Conservation (phyloP, 2,888 invertebrate genomes). For the Nebria brevicollis region DNA sequence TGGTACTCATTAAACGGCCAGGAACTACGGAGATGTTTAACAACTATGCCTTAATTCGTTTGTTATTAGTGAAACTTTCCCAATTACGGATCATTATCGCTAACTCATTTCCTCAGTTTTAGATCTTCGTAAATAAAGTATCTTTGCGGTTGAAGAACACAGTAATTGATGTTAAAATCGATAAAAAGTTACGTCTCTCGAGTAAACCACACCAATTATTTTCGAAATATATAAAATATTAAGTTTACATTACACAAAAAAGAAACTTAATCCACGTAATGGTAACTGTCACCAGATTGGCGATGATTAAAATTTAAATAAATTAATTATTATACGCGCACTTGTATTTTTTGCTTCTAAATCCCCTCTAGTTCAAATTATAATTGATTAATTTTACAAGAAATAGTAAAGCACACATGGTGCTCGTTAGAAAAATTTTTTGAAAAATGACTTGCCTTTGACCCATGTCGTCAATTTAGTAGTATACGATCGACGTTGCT, state of each 20-base stretch:
- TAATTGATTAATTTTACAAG: neutral
- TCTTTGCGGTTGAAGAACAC: neutral
- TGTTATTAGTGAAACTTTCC: conserved; percentile 9
- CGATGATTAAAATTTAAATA: no score
- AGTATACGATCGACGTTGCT: neutral
- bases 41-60: conserved; percentile 16
- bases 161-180: neutral
- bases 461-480: neutral
- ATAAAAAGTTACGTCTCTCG: neutral
- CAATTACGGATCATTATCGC: conserved; percentile 6
- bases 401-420: neutral
- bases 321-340: no score
- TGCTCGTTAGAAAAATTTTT: neutral
- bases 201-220: no score
- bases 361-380: no score
- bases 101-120: neutral
- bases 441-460: neutral
- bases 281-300: no score
- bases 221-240: no score
- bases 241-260: no score
- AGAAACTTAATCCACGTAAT: no score
- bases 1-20: neutral
- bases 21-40: conserved; percentile 10
- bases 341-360: no score
- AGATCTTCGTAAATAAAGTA: neutral